Percentiles rank a stretch among this genome's conserved stretches.
Evolutionary conservation across 2,888 invertebrate genomes (phyloP).

Genomic region (Eupithecia inturbata): DNA sequence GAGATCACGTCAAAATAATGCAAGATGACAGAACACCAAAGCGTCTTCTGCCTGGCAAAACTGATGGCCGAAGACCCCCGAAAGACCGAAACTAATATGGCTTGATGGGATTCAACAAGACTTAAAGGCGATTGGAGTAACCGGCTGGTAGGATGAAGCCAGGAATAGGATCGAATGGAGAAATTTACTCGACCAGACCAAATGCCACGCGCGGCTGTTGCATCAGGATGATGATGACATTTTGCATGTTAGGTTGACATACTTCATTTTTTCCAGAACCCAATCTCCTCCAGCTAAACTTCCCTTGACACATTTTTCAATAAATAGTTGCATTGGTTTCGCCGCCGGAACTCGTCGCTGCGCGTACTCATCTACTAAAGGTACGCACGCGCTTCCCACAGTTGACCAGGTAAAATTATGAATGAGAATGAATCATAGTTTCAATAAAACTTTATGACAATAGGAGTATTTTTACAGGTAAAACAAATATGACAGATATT

Average conservation of each 20-base stretch:
- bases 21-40: background rate
- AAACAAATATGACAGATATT: background rate
- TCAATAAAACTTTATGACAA: background rate
- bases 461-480: background rate
- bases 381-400: conserved; percentile 55
- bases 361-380: conserved; percentile 43
- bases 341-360: conserved; percentile 6
- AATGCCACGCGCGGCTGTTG: background rate
- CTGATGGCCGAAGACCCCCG: background rate
- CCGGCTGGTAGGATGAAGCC: background rate
- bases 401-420: conserved; percentile 6
- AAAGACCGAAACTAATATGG: background rate
- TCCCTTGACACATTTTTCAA: conserved; percentile 13
- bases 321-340: conserved; percentile 43
- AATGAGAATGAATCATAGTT: conserved; percentile 2
- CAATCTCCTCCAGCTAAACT: background rate
- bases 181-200: background rate
- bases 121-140: background rate
- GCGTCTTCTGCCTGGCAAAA: background rate
- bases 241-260: background rate
- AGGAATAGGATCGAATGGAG: background rate
- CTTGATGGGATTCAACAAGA: background rate
- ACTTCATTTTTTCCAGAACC: conserved; percentile 27
- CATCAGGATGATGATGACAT: background rate
- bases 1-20: background rate